phyloP scores from a whole-genome alignment of 2,797 vertebrate genomes.

The Tamandua tetradactyla region DNA sequence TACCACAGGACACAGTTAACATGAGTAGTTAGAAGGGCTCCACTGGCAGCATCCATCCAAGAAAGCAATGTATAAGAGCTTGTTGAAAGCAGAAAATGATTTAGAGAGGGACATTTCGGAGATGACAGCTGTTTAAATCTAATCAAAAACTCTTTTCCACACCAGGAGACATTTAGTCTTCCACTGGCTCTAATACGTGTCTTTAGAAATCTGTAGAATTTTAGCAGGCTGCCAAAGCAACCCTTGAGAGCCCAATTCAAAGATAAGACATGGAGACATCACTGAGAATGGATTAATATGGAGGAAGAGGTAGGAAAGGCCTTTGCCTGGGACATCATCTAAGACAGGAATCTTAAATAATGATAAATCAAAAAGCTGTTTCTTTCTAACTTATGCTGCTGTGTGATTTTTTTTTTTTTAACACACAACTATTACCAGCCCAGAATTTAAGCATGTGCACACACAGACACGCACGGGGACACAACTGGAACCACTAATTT shows the following conservation, averaged over 20 bases:
- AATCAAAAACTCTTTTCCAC: constrained; percentile 76
- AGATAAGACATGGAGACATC: constrained; percentile 65
- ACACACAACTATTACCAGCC: not conserved
- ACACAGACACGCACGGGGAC: not conserved
- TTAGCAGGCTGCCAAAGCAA: constrained; percentile 70
- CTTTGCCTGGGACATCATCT: constrained; percentile 51
- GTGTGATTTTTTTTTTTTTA: not conserved
- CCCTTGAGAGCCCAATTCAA: constrained; percentile 59
- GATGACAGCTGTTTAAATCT: constrained; percentile 81
- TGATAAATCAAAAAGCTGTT: not conserved
- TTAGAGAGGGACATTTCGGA: constrained; percentile 80
- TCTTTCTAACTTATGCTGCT: constrained; percentile 25
- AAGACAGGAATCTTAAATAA: constrained; percentile 45
- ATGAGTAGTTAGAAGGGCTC: constrained; percentile 45
- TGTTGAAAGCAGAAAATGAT: constrained; percentile 76
- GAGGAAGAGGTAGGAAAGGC: constrained; percentile 44
- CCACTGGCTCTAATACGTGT: constrained; percentile 71
- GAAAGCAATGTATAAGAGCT: constrained; percentile 59
- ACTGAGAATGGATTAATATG: constrained; percentile 40
- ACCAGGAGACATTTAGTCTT: constrained; percentile 75
- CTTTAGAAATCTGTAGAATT: constrained; percentile 69
- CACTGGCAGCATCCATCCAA: constrained; percentile 45
- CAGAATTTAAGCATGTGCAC: not conserved
- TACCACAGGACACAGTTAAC: constrained; percentile 62
- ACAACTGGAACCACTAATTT: not conserved